These are phyloP conservation scores for Pogonocichla stellata DNA, from an alignment of 2,113 vertebrate genomes.

Conservation along the genomic window DNA sequence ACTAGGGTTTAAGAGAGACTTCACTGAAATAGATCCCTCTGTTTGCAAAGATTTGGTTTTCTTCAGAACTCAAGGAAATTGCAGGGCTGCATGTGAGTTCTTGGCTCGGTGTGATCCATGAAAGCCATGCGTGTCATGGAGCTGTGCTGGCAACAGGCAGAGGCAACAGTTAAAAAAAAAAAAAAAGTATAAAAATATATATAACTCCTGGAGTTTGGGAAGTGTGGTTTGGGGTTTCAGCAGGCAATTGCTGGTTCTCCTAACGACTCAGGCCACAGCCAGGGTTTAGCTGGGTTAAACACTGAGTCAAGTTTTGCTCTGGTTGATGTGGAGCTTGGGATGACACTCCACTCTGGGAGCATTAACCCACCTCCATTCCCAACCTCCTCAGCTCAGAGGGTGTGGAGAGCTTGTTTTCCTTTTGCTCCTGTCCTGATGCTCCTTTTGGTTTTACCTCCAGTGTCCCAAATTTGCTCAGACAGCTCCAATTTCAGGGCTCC, in stretches of 20 bases:
- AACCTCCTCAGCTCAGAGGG: background rate
- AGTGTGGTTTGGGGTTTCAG: conserved; percentile 8
- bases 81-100: background rate
- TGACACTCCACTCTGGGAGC: background rate
- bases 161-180: background rate
- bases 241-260: background rate
- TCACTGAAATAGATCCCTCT: background rate
- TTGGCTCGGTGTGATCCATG: background rate
- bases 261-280: background rate
- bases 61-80: background rate
- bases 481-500: background rate
- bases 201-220: background rate
- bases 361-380: background rate
- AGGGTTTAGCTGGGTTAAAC: background rate
- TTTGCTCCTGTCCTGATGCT: background rate
- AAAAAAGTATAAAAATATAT: background rate
- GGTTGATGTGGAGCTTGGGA: background rate
- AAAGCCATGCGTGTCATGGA: background rate
- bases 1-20: background rate
- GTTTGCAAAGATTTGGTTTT: background rate
- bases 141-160: background rate
- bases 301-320: background rate
- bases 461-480: background rate
- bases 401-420: background rate
- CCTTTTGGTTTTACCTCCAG: background rate